Evolutionary conservation across 2,888 invertebrate species (phyloP).

Genomic region (Neoitamus cyanurus): DNA sequence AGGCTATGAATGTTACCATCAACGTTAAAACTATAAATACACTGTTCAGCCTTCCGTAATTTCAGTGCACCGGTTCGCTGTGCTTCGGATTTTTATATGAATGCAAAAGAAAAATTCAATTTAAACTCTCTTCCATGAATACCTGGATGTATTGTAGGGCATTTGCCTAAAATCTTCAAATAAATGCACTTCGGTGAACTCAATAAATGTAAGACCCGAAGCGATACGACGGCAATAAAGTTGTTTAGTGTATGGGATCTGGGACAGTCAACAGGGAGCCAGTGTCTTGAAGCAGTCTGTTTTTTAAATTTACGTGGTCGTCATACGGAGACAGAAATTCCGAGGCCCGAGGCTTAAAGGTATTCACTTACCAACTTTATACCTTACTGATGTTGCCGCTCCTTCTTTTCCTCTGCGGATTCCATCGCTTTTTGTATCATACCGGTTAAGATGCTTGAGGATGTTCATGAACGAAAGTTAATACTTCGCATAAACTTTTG

Average conservation of each 20-base stretch:
- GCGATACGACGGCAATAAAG: conserved; percentile 27
- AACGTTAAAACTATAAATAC: too few relatives aligned
- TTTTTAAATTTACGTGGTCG: neutral
- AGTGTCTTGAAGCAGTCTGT: neutral
- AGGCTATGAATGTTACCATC: too few relatives aligned
- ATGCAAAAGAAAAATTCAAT: neutral
- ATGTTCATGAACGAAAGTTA: neutral
- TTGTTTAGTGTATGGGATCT: conserved; percentile 3
- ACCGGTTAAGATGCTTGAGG: neutral
- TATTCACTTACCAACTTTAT: neutral
- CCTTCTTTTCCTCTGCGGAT: neutral
- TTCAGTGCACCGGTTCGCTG: too few relatives aligned
- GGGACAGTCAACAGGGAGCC: neutral
- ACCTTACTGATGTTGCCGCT: neutral
- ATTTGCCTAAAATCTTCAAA: neutral
- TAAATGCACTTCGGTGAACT: conserved; percentile 19
- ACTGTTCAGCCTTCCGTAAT: too few relatives aligned
- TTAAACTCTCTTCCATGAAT: neutral
- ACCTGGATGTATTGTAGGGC: neutral
- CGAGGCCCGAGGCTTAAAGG: neutral
- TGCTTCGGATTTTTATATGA: neutral
- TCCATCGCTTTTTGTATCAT: too few relatives aligned
- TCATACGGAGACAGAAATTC: neutral
- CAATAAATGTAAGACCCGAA: conserved; percentile 22
- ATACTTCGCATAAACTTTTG: neutral